Conservation (phyloP, 2,797 vertebrate species). For the Pachyuromys duprasi region DNA sequence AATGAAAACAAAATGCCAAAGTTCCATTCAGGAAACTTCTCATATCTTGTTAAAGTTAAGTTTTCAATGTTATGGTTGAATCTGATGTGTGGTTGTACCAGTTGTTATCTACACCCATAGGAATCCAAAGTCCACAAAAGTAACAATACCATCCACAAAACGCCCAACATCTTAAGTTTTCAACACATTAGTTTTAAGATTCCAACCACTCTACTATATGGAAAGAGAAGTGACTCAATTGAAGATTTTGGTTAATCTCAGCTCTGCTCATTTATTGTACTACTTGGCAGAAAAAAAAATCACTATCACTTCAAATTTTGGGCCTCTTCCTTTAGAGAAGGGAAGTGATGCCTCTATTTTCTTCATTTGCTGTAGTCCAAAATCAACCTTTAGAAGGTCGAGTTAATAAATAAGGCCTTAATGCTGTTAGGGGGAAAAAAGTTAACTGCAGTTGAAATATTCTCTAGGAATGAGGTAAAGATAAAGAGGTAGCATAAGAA, state of each 20-base stretch:
- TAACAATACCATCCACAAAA: slow-evolving; percentile 12
- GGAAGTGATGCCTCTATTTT: background rate
- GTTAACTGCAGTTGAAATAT: slow-evolving; percentile 56
- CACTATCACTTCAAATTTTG: slow-evolving; percentile 36
- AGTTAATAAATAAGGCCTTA: slow-evolving; percentile 46
- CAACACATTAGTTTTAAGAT: background rate
- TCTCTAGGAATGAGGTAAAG: slow-evolving; percentile 43
- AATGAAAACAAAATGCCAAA: background rate
- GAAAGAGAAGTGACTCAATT: slow-evolving; percentile 49
- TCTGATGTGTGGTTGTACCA: background rate
- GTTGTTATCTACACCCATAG: background rate
- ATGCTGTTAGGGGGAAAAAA: slow-evolving; percentile 19
- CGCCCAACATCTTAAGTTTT: background rate
- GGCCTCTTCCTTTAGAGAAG: slow-evolving; percentile 25
- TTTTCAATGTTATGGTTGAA: slow-evolving; percentile 17
- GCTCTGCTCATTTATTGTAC: slow-evolving; percentile 13
- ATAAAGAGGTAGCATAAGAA: slow-evolving; percentile 33
- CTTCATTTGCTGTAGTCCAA: slow-evolving; percentile 36
- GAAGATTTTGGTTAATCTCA: background rate
- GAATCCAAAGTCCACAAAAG: slow-evolving; percentile 42
- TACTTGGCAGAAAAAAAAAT: slow-evolving; percentile 21
- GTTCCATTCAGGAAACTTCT: slow-evolving; percentile 32
- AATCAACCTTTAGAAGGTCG: slow-evolving; percentile 32
- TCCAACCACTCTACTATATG: background rate
- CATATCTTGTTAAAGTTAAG: slow-evolving; percentile 11